Evolutionary conservation across 1,140 invertebrate genomes (phyloP).

Genomic region (Nephotettix cincticeps): DNA sequence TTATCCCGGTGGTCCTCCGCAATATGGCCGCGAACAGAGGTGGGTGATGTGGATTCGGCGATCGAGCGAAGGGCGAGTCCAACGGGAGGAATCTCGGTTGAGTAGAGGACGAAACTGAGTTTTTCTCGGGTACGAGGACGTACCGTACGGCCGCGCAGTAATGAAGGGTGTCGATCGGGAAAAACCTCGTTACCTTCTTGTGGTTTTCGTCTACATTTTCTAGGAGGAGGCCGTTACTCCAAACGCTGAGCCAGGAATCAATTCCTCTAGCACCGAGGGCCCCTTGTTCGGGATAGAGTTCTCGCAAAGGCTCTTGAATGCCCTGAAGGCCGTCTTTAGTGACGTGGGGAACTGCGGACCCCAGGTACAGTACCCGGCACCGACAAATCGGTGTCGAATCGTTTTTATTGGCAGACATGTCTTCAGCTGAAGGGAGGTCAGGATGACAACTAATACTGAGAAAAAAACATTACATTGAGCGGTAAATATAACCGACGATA

Average conservation of each 20-base stretch:
- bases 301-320: constrained; percentile 94
- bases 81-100: constrained; percentile 90
- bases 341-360: constrained; percentile 94
- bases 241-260: constrained; percentile 96
- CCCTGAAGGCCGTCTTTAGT: constrained; percentile 97
- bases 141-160: constrained; percentile 95
- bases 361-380: constrained; percentile 96
- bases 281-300: constrained; percentile 93
- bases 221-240: constrained; percentile 93
- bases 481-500: neutral
- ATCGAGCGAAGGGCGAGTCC: constrained; percentile 92
- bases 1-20: constrained; percentile 94
- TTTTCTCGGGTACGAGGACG: constrained; percentile 59
- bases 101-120: constrained; percentile 49
- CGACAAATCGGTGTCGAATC: constrained; percentile 90
- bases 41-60: constrained; percentile 81
- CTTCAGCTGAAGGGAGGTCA: neutral
- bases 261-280: constrained; percentile 85
- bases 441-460: neutral
- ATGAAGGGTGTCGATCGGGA: constrained; percentile 94
- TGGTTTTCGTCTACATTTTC: constrained; percentile 97
- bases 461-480: neutral
- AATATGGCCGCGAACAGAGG: constrained; percentile 97
- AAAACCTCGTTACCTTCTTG: constrained; percentile 93
- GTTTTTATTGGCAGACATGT: neutral